Conservation (phyloP, 2,888 invertebrate species). For the Eupithecia inturbata region DNA sequence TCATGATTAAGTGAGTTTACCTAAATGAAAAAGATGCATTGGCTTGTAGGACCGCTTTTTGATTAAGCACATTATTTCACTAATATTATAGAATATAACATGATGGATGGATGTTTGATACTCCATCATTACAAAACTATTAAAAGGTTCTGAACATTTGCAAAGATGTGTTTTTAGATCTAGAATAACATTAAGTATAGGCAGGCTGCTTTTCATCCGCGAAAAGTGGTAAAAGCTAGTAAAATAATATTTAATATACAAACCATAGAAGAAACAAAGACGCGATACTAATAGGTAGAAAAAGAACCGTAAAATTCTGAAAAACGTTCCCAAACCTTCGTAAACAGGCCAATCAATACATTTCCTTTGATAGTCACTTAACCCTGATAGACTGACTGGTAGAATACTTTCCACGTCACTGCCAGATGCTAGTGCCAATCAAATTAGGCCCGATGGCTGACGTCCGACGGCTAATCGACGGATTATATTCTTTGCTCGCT, state of each 20-base stretch:
- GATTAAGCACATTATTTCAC: neutral
- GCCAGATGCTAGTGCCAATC: slow-evolving; percentile 77
- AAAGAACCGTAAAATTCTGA: slow-evolving; percentile 6
- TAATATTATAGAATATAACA: neutral
- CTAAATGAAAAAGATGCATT: neutral
- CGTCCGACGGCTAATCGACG: slow-evolving; percentile 64
- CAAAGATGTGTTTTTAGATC: too few species aligned
- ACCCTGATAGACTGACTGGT: slow-evolving; percentile 59
- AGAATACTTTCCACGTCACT: slow-evolving; percentile 74
- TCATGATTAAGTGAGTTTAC: slow-evolving; percentile 11
- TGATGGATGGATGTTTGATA: neutral
- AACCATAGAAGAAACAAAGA: neutral
- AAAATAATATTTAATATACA: neutral
- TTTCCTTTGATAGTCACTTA: slow-evolving; percentile 62
- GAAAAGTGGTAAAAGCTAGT: neutral
- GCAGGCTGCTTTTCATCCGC: neutral
- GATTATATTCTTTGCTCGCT: slow-evolving; percentile 68
- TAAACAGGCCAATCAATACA: slow-evolving; percentile 59
- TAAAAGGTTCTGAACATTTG: too few species aligned
- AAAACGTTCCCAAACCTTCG: slow-evolving; percentile 21
- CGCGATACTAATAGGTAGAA: neutral
- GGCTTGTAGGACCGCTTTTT: neutral
- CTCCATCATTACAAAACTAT: neutral
- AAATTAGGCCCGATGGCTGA: slow-evolving; percentile 78
- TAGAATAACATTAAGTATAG: too few species aligned